Evolutionary conservation across 1,140 invertebrate species (phyloP), one percentile per base, ranked within the genome.

Genomic region (Amyelois transitella): DNA sequence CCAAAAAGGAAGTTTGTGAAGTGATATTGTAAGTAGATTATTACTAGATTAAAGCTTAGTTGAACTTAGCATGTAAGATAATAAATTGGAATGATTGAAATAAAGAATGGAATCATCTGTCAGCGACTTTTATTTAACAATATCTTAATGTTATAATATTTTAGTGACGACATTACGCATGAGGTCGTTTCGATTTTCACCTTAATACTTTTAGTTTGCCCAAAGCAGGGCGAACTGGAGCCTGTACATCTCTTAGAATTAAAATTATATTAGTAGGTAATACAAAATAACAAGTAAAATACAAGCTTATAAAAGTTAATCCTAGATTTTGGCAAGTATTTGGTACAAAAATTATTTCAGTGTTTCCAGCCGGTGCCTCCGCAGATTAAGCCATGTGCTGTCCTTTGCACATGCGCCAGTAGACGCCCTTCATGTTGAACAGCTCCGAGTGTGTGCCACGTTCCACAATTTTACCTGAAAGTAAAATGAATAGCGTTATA

Each of bases 371-470:
- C 17, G 2, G 12, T n/a, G 5, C 12, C 17, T 1, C 12, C 12
- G 12, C 32, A 38, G 32, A 3, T 38, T 43, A 84, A 18, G 76
- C 64, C 48, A 79, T 51, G 12, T 77, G 71, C 58, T 82, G 84
- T 43, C 75, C 78, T 68, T 72, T 78, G 22, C 69, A 64, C 66
- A 98, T 89, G 64, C 78, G 76, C 67, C 94, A 94, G 72, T 98
- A 98, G 58, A 93, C 89, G 6, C 94, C 92, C 72, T 93, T 90
- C 22, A 91, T 72, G 3, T 85, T 83, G 69, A 97, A 89, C 8
- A 98, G 88, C 75, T 97, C 92, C 1, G 93, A 90, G 71, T 97
- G 95, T 0, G 92, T 94, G 1, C 96, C 96, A 63, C 92, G 89
- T 78, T 97, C 96, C 0, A 93, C 90, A 0, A 96, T 92, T 70